Percentiles rank a stretch among this genome's conserved stretches.
These are phyloP conservation scores for Etheostoma cragini DNA, from an alignment of 2,113 vertebrate species.

Conservation along the genomic window DNA sequence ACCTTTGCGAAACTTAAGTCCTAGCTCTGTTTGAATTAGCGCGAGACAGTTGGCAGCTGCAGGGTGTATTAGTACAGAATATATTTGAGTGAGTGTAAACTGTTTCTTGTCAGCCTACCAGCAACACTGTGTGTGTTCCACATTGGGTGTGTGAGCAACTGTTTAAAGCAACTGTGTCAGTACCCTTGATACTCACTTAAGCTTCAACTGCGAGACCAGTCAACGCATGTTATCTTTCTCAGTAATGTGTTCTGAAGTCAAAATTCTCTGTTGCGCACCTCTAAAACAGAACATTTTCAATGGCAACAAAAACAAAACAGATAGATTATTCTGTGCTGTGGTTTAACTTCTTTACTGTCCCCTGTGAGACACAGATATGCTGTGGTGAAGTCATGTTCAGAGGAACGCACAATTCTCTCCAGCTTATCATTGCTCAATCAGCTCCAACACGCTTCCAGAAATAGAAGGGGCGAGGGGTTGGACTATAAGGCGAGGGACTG, in stretches of 20 bases:
- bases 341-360: constrained; percentile 1
- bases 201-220: constrained; percentile 30
- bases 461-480: constrained; percentile 69
- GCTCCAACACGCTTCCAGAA: constrained; percentile 69
- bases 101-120: constrained; percentile 31
- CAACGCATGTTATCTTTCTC: constrained; percentile 22
- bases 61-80: constrained; percentile 1
- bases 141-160: constrained; percentile 58
- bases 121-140: constrained; percentile 46
- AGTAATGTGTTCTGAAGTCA: neutral
- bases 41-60: constrained; percentile 1
- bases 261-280: neutral
- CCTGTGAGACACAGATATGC: constrained; percentile 30
- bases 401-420: constrained; percentile 48
- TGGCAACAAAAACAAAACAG: neutral
- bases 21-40: neutral
- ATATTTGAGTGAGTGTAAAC: constrained; percentile 25
- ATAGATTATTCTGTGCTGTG: neutral
- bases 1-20: neutral
- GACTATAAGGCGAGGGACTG: constrained; percentile 51
- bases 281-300: neutral
- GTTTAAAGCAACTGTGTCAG: constrained; percentile 64
- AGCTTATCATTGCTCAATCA: constrained; percentile 76
- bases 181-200: constrained; percentile 30
- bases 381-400: constrained; percentile 60